Evolutionary conservation across 2,113 vertebrate genomes (phyloP).

Genomic region (Epinephelus fuscoguttatus): DNA sequence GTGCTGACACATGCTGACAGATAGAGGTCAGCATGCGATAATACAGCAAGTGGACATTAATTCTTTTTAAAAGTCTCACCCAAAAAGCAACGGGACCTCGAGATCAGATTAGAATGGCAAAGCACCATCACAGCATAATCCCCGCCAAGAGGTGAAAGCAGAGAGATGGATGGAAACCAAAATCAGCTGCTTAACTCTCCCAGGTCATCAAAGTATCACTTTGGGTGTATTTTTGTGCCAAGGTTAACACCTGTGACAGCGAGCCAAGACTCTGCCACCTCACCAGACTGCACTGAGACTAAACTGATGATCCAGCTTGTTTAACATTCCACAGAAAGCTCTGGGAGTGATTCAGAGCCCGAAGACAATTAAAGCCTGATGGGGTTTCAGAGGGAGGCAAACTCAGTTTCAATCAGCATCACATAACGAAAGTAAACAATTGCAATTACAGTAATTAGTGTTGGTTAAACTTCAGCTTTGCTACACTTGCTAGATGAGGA

Average conservation of each 20-base stretch:
- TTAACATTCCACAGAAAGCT: conserved; percentile 55
- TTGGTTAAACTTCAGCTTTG: conserved; percentile 56
- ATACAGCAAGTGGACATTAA: background rate
- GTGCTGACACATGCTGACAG: background rate
- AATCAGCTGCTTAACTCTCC: conserved; percentile 16
- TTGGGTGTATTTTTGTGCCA: conserved; percentile 17
- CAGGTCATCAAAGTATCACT: conserved; percentile 17
- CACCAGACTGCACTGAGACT: conserved; percentile 25
- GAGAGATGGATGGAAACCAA: conserved; percentile 28
- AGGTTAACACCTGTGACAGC: conserved; percentile 38
- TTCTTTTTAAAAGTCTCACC: conserved; percentile 18
- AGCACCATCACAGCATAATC: conserved; percentile 33
- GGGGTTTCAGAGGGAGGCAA: conserved; percentile 39
- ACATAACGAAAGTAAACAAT: conserved; percentile 61
- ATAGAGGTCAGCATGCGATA: background rate
- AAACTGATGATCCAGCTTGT: conserved; percentile 18
- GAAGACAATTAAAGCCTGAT: conserved; percentile 51
- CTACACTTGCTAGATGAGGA: conserved; percentile 31
- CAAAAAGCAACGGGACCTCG: conserved; percentile 12
- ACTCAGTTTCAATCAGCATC: conserved; percentile 63
- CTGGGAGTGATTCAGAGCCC: conserved; percentile 23
- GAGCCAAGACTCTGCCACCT: conserved; percentile 11
- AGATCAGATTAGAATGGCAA: conserved; percentile 26
- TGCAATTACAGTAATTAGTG: conserved; percentile 59
- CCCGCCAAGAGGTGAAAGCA: conserved; percentile 25